Evolutionary conservation across 2,113 vertebrate genomes (phyloP), one percentile per base, ranked within the genome.

Genomic region (Istiophorus platypterus): DNA sequence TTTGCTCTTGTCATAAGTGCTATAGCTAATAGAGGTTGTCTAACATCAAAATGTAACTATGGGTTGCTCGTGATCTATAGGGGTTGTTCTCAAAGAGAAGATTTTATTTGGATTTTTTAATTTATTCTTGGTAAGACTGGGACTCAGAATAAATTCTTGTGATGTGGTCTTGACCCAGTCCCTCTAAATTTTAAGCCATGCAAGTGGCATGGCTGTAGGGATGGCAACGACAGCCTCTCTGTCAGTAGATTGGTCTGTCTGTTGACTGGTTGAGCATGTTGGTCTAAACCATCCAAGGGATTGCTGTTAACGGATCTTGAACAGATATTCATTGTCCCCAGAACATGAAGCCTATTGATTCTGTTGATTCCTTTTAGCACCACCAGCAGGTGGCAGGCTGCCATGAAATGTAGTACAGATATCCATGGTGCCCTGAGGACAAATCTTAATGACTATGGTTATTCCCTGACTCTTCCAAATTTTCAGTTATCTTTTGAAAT

Each of bases 331-430:
- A 24, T 4, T 18, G 24, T 64, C 17, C 1, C 17, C 24, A 29
- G 24, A 70, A 12, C 20, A 49, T 17, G 45, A 13, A 24, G 26
- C 42, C 17, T 17, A 6, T 2, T 34, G 41, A 73, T 29, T 34
- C 15, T 63, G 5, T 14, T 37, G 22, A 37, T 62, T 1, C 3
- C 52, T 11, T 58, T 10, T 22, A 15, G 37, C 10, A 13, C 8
- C 39, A 58, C 5, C 69, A 72, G 34, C 37, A 27, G 15, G 2
- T 56, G 29, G 31, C 58, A 61, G 9, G 31, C 15, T 58, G 24
- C 24, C 24, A 15, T 72, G 45, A 49, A 74, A 68, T 68, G 29
- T 34, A 22, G 47, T n/a, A 15, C 47, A 52, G 47, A n/a, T 54
- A 54, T 62, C 59, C 24, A 26, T 26, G 12, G 24, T 5, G 2